Evolutionary conservation across 2,113 vertebrate species (phyloP).

Genomic region (Micromys minutus): DNA sequence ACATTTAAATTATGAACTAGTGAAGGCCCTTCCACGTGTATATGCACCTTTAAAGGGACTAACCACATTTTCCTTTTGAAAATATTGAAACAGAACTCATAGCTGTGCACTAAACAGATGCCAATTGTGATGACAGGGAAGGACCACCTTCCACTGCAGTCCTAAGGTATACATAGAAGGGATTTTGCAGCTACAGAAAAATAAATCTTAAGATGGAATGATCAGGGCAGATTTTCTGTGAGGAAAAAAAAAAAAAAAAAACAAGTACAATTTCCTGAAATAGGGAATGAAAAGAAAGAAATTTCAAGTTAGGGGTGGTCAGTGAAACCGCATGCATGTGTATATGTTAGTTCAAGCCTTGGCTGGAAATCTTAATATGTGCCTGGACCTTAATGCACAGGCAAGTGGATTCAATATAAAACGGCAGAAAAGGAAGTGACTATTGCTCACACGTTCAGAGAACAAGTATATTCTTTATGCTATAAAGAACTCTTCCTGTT

Average conservation of each 20-base stretch:
- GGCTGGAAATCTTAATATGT: background rate
- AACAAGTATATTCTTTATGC: background rate
- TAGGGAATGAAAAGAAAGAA: background rate
- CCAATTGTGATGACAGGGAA: no score
- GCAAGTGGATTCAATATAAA: background rate
- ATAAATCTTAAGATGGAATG: background rate
- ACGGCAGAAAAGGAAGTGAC: background rate
- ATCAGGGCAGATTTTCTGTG: background rate
- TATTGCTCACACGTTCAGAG: background rate
- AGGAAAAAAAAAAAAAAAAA: no score
- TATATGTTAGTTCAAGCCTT: background rate
- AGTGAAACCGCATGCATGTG: background rate
- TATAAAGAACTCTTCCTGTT: background rate
- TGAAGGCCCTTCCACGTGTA: background rate
- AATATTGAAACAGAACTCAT: background rate
- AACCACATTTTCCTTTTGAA: background rate
- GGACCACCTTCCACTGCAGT: background rate
- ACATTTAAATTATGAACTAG: background rate
- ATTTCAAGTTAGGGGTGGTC: background rate
- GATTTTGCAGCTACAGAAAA: background rate
- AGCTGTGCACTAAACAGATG: no score
- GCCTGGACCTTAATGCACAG: background rate
- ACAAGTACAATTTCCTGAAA: background rate
- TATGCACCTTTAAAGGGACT: background rate
- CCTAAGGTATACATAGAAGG: background rate